A percentile compares a stretch with the other conserved stretches of the same genome.
Conservation (phyloP, 2,797 vertebrate genomes). For the Coccyzus lansbergi region DNA sequence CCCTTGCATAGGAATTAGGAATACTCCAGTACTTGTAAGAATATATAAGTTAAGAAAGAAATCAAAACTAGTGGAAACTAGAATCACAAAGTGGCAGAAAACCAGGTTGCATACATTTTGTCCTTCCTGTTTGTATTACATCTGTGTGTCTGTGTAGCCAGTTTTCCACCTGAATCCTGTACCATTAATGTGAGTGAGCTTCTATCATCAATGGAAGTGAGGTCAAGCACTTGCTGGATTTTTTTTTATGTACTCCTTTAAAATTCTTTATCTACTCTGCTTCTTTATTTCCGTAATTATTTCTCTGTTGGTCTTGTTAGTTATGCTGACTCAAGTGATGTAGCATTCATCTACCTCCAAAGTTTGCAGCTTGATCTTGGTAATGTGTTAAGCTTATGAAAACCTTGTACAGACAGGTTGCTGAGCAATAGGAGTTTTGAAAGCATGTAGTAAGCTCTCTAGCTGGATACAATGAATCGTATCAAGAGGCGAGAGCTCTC, state of each 20-base stretch:
- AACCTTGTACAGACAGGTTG: background rate
- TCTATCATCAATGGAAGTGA: background rate
- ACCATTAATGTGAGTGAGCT: background rate
- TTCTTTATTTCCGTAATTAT: background rate
- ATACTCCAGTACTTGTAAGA: background rate
- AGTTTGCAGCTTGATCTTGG: background rate
- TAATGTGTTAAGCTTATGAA: constrained; percentile 1
- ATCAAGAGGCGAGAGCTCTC: background rate
- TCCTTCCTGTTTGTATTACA: background rate
- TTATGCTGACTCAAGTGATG: background rate
- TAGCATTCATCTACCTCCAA: background rate
- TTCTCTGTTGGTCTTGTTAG: background rate
- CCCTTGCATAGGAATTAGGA: background rate
- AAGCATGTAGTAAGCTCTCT: background rate
- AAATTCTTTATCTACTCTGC: background rate
- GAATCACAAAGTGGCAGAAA: background rate
- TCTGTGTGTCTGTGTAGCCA: background rate
- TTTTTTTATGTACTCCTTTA: background rate
- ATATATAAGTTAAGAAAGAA: background rate
- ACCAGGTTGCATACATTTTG: background rate
- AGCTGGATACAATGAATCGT: background rate
- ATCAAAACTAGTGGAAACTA: background rate
- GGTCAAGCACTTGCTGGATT: background rate
- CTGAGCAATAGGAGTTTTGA: background rate
- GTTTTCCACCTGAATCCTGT: background rate